A percentile compares a stretch with the other conserved stretches of the same genome.
These are phyloP conservation scores for Eurypyga helias DNA, from an alignment of 2,113 vertebrate genomes.

Conservation along the genomic window DNA sequence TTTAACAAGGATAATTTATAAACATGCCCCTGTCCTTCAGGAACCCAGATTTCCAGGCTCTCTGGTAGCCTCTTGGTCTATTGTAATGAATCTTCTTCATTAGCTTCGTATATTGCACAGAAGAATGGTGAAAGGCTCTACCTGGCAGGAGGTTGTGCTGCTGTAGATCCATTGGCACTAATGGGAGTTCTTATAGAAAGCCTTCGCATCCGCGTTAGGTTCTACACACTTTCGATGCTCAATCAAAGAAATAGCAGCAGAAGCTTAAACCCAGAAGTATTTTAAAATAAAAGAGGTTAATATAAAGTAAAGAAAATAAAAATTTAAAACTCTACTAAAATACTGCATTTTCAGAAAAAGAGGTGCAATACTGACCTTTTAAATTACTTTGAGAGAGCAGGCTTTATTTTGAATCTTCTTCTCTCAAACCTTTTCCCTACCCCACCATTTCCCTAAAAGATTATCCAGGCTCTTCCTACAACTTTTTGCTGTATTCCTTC, in stretches of 20 bases:
- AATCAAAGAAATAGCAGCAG: not conserved
- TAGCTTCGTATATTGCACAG: not conserved
- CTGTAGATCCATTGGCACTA: fast-evolving
- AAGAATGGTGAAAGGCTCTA: not conserved
- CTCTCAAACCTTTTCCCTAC: not conserved
- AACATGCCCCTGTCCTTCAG: not conserved
- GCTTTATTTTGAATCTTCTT: not conserved
- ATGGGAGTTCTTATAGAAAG: not conserved
- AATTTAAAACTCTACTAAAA: not conserved
- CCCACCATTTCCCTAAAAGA: not conserved
- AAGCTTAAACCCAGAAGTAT: not conserved
- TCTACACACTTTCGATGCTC: not conserved
- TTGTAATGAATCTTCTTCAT: not conserved
- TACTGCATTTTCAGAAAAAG: not conserved
- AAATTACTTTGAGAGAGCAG: not conserved
- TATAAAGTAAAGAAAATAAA: not conserved
- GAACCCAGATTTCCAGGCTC: not conserved
- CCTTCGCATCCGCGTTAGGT: not conserved
- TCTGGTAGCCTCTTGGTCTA: not conserved
- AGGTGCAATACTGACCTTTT: not conserved
- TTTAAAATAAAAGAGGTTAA: not conserved
- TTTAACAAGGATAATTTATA: not conserved
- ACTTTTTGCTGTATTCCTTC: not conserved
- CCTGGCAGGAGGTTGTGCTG: not conserved
- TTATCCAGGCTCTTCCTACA: not conserved